Evolutionary conservation across 2,113 vertebrate species (phyloP).

Genomic region (Danionella cerebrum): DNA sequence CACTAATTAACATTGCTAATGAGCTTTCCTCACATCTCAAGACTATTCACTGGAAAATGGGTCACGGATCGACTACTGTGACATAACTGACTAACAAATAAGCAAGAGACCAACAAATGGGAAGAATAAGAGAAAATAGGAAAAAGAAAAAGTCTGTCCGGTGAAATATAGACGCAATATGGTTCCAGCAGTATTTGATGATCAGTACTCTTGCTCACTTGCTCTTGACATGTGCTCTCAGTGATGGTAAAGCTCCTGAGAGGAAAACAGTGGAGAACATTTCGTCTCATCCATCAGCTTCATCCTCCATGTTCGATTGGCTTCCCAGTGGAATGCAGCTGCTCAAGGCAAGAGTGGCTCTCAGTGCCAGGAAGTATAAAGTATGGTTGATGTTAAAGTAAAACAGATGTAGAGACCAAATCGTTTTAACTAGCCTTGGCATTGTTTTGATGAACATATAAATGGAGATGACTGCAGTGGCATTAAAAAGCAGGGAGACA

Average conservation of each 20-base stretch:
- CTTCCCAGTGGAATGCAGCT: neutral
- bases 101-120: conserved; percentile 28
- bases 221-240: neutral
- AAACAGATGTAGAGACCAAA: neutral
- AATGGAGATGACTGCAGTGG: too few relatives aligned
- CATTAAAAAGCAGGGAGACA: neutral
- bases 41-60: conserved; percentile 38
- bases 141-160: conserved; percentile 21
- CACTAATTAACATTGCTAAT: conserved; percentile 36
- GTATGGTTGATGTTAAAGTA: conserved; percentile 2
- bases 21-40: conserved; percentile 34
- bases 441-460: too few relatives aligned
- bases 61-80: conserved; percentile 34
- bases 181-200: neutral
- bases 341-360: conserved; percentile 3
- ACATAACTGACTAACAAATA: conserved; percentile 37
- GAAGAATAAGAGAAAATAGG: conserved; percentile 33
- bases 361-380: neutral
- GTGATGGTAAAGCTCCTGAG: neutral
- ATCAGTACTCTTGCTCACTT: neutral
- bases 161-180: neutral
- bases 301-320: neutral
- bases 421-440: too few relatives aligned
- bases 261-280: conserved; percentile 1
- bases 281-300: neutral